Evolutionary conservation across 2,888 invertebrate species (phyloP).

Genomic region (Trimorus sp.): DNA sequence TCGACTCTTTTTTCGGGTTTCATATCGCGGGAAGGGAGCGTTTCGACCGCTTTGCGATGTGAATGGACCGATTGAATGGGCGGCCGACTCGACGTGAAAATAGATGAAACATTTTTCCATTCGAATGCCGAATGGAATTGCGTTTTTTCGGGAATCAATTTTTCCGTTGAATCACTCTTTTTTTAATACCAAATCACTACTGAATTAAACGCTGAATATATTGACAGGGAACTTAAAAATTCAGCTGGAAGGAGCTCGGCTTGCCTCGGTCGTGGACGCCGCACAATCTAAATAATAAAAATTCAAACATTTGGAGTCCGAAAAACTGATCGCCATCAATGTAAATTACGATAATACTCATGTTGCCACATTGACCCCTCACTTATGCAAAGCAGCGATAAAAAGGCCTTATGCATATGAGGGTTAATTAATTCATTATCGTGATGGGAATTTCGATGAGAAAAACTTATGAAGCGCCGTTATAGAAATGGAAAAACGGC

Average conservation of each 20-base stretch:
- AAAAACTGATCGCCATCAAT: slow-evolving; percentile 61
- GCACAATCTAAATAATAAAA: slow-evolving; percentile 34
- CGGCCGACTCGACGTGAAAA: not conserved
- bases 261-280: slow-evolving; percentile 5
- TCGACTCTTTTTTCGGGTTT: slow-evolving; percentile 32
- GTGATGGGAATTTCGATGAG: slow-evolving; percentile 58
- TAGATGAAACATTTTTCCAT: not conserved
- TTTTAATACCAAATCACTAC: not conserved
- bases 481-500: slow-evolving; percentile 33
- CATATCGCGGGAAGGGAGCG: slow-evolving; percentile 10
- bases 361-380: slow-evolving; percentile 60
- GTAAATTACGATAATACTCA: slow-evolving; percentile 61
- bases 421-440: slow-evolving; percentile 66
- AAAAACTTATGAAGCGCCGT: slow-evolving; percentile 52
- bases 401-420: slow-evolving; percentile 59
- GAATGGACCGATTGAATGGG: not conserved
- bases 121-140: not conserved
- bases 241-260: too few species aligned
- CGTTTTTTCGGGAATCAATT: too few species aligned
- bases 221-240: not conserved
- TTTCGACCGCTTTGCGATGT: slow-evolving; percentile 1
- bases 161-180: too few species aligned
- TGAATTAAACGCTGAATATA: not conserved
- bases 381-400: slow-evolving; percentile 60
- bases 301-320: slow-evolving; percentile 42